phyloP scores from a whole-genome alignment of 23 tunicate genomes.

The Ascidia mentula region DNA sequence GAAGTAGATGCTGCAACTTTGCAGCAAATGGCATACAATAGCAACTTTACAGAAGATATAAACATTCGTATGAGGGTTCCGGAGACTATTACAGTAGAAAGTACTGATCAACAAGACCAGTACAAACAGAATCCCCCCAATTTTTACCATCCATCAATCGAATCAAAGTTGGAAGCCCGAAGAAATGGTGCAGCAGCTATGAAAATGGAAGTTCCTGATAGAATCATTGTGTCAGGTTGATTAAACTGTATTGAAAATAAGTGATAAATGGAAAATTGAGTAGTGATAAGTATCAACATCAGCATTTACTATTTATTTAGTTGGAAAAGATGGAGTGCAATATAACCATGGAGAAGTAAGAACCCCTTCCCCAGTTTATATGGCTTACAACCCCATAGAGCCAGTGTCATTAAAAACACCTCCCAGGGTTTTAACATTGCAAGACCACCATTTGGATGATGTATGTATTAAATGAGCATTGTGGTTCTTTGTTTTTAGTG shows the following conservation, averaged over 20 bases:
- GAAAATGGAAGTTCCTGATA: slow-evolving; percentile 78
- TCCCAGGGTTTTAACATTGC: slow-evolving; percentile 65
- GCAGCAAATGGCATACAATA: not conserved
- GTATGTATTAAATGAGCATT: not conserved
- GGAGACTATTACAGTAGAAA: slow-evolving; percentile 55
- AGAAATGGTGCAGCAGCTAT: slow-evolving; percentile 17
- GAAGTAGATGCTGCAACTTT: not conserved
- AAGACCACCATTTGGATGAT: slow-evolving; percentile 10
- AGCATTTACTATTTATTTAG: slow-evolving; percentile 7
- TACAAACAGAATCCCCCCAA: not conserved
- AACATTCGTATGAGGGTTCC: slow-evolving; percentile 80
- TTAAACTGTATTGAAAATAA: too few relatives aligned
- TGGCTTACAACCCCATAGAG: not conserved
- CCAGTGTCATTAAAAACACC: slow-evolving; percentile 68
- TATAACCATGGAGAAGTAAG: slow-evolving; percentile 45
- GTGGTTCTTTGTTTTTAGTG: too few relatives aligned
- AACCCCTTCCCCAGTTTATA: not conserved
- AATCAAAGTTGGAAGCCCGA: not conserved
- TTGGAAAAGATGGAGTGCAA: slow-evolving; percentile 65
- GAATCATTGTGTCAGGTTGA: slow-evolving; percentile 89
- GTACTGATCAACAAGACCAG: not conserved
- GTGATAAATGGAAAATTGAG: too few relatives aligned
- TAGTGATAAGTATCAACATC: too few relatives aligned
- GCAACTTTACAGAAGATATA: slow-evolving; percentile 51
- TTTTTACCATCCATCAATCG: not conserved